Evolutionary conservation across 2,888 invertebrate genomes (phyloP).

Genomic region (Lithophane socia): DNA sequence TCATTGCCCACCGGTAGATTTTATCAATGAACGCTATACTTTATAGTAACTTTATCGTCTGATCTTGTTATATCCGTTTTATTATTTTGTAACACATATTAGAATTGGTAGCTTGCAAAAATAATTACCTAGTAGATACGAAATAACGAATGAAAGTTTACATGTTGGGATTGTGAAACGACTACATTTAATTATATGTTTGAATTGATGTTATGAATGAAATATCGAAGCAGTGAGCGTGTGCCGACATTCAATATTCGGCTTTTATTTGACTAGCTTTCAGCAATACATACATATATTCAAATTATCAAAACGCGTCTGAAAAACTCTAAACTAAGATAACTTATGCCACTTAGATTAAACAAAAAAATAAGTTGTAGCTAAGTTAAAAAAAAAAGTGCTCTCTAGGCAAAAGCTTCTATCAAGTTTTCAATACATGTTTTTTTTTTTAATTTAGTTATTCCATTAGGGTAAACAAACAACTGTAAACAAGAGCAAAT

Average conservation of each 20-base stretch:
- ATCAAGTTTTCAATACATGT: neutral
- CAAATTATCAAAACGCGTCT: neutral
- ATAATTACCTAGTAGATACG: conserved; percentile 3
- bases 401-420: neutral
- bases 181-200: neutral
- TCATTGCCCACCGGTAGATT: conserved; percentile 66
- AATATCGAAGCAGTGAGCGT: conserved; percentile 1
- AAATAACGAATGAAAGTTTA: conserved; percentile 16
- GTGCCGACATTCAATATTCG: neutral
- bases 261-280: neutral
- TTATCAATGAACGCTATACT: conserved; percentile 71
- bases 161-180: conserved; percentile 27
- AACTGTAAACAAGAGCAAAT: neutral
- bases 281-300: neutral
- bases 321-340: neutral
- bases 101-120: conserved; percentile 14
- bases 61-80: conserved; percentile 44
- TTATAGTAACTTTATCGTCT: conserved; percentile 33
- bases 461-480: neutral
- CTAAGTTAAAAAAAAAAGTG: no score
- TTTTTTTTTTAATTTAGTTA: no score
- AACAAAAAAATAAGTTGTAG: no score
- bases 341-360: no score
- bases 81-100: conserved; percentile 37
- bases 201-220: conserved; percentile 7